Evolutionary conservation across 2,888 invertebrate species (phyloP), one percentile per base, ranked within the genome.

Genomic region (Apotomis turbidana): DNA sequence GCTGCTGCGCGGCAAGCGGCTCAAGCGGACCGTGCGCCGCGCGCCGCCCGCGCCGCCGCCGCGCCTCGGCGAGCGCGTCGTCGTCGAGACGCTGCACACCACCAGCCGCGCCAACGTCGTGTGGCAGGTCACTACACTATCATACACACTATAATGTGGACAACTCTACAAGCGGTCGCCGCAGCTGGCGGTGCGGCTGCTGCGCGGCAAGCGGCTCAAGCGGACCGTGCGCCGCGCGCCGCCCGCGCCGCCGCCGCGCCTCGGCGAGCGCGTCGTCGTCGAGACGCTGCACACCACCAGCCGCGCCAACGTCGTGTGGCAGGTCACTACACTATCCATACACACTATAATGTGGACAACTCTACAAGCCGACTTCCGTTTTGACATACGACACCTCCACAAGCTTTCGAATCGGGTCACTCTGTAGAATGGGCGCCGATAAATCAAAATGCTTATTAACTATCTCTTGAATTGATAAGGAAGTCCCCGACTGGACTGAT

Each of bases 271-370:
- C 82, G 94, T 97, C 78, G 96, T 97, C 51, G 97, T 97, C 12
- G 97, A 97, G 90, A 96, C 97, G 9, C 94, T 97, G 78, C 96
- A 96, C 81, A 97, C 97, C 12, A 95, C 95, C 82, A 97, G 97
- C 76, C 94, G 94, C 71, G 97, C 97, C n/a, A 97, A 96, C 83
- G 97, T 98, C 76, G 95, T 95, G 8, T 95, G 95, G 95, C 95
- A 95, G 92, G 93, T 90, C 74, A 36, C 44, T 59, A 9, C 52
- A 60, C 60, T 44, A 41, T 9, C 8, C 8, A 5, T n/a, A n/a
- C 1, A 41, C 0, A 59, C 4, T 38, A 27, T 5, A 38, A 6
- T 49, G 49, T 3, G 10, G 38, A 12, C 38, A 3, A 27, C 54
- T 12, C 66, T 46, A 27, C 81, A 93, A 93, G 81, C 89, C 15